These are phyloP conservation scores for Zosterops pallidus DNA, from an alignment of 2,113 vertebrate species.

Conservation along the genomic window DNA sequence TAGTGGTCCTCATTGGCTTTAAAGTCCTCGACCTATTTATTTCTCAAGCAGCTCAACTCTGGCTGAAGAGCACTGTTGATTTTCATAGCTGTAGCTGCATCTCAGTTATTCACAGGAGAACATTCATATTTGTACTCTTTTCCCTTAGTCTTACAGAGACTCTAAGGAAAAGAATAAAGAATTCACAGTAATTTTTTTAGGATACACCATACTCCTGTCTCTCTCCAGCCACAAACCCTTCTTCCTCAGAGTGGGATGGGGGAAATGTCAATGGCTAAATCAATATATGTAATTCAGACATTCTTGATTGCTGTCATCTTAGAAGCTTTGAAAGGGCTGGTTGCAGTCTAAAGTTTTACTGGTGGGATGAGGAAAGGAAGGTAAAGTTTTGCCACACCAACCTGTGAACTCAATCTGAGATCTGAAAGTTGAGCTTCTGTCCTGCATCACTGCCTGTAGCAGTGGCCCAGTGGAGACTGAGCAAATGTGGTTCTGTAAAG, in stretches of 20 bases:
- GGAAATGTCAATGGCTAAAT: background rate
- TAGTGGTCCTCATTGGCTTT: background rate
- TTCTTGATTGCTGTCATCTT: background rate
- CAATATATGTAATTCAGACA: background rate
- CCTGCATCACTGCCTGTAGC: background rate
- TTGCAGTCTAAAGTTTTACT: background rate
- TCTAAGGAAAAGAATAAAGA: background rate
- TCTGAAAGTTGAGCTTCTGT: slow-evolving; percentile 7
- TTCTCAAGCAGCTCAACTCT: background rate
- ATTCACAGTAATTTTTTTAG: background rate
- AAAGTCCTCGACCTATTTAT: background rate
- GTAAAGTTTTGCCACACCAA: background rate
- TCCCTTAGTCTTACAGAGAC: background rate
- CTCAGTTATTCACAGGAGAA: background rate
- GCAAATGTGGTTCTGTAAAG: background rate
- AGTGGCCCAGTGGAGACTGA: background rate
- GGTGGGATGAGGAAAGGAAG: background rate
- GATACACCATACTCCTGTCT: background rate
- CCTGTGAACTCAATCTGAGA: background rate
- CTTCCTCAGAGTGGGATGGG: background rate
- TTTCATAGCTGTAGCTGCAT: background rate
- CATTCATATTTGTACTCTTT: background rate
- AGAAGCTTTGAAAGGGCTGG: background rate
- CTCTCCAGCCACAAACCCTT: background rate
- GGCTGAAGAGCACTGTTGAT: background rate